Conservation (phyloP, 2,888 invertebrate species). For the Nycteola revayana region DNA sequence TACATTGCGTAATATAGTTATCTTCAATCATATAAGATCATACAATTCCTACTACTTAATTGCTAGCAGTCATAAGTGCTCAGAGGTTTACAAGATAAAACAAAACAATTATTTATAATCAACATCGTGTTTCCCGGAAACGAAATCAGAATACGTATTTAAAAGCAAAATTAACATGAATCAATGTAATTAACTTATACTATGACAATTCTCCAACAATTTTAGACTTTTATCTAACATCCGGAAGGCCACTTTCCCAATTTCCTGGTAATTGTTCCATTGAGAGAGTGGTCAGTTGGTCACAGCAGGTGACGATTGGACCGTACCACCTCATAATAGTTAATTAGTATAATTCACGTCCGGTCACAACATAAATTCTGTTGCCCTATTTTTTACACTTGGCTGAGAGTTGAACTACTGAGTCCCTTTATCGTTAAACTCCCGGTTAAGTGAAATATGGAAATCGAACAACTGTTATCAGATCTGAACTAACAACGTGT, state of each 20-base stretch:
- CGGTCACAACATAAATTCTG: constrained; percentile 33
- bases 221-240: constrained; percentile 22
- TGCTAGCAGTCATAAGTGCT: too few species aligned
- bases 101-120: too few species aligned
- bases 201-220: constrained; percentile 16
- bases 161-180: not conserved
- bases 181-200: constrained; percentile 2
- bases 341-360: constrained; percentile 63
- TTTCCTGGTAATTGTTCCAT: constrained; percentile 45
- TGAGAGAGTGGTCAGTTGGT: constrained; percentile 13
- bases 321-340: constrained; percentile 33
- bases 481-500: constrained; percentile 39
- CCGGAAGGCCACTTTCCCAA: constrained; percentile 41
- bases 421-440: constrained; percentile 24
- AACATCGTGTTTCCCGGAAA: too few species aligned
- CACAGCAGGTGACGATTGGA: constrained; percentile 33
- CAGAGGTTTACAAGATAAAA: too few species aligned
- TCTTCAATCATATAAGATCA: too few species aligned
- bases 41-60: too few species aligned
- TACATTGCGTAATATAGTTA: too few species aligned
- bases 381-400: constrained; percentile 39
- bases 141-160: too few species aligned
- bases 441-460: constrained; percentile 47
- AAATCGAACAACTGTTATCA: constrained; percentile 53
- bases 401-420: constrained; percentile 33